Evolutionary conservation across 2,888 invertebrate genomes (phyloP), one percentile per base, ranked within the genome.

Genomic region (Imbricaverruca yamaguchii): DNA sequence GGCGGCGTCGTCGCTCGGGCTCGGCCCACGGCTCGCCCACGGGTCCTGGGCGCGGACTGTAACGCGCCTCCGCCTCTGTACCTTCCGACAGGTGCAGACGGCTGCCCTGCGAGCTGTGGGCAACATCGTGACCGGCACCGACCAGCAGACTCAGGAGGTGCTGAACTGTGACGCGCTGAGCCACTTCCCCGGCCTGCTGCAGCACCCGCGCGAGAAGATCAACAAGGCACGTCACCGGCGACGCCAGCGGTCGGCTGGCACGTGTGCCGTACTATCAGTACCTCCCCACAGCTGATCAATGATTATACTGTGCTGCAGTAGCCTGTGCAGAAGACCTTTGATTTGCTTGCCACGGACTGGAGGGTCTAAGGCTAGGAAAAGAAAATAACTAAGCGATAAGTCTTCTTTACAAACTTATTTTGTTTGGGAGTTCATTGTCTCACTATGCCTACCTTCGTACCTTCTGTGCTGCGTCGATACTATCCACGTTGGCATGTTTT

Each of bases 91-190:
- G 87, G 87, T 95, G 57, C 94, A 97, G 89, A 98, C 97, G 10
- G 97, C 98, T n/a, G 97, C 98, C 0, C 89, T 98, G 81, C 89
- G 98, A 85, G 98, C 98, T 9, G 96, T 98, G 23, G 98, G 98
- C 82, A 99, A 99, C 88, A 99, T 99, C 85, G 98, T 98, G 57
- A 99, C 98, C 0, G 98, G 98, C 80, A 96, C 97, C 0, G 98
- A 99, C 87, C 97, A 98, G 85, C 98, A 99, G 88, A 99, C 99
- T 55, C 99, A 99, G 89, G 92, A 93, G 80, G 98, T 99, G 81
- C 91, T 99, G 84, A 97, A 98, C 88, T 96, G 94, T 87, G 96
- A 95, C 85, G 98, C 97, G 13, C 90, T 99, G 82, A 92, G 94
- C 83, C 96, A 97, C 89, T 98, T 99, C 90, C 95, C 95, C 10